Evolutionary conservation across 2,888 invertebrate genomes (phyloP), one percentile per base, ranked within the genome.

Genomic region (Bombyx huttoni): DNA sequence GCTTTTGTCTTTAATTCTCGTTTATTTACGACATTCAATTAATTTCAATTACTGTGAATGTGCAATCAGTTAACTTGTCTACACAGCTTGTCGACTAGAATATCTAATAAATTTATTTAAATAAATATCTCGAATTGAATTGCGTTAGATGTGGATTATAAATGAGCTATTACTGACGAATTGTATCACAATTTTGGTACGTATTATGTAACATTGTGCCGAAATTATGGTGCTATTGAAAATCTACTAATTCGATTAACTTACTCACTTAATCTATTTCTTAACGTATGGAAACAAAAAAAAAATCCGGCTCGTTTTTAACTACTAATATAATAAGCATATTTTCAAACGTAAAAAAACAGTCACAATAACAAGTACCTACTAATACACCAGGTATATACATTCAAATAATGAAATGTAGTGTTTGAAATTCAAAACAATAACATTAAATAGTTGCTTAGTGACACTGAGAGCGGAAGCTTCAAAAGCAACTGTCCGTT

Each of bases 1-100:
- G 53, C 51, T 54, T 55, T 57, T 35, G 53, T 59, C 55, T 55
- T 57, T 60, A 52, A 55, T 52, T 54, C 46, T 49, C 46, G 49
- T 52, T 56, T 60, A 59, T 61, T 58, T 57, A 55, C 52, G 46
- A 49, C 46, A 24, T 7, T 8, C 46, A 13, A 47, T 48, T 40
- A 9, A 46, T 48, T 48, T 40, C 40, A 40, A 40, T 40, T 40
- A 2, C 10, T 13, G 49, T 49, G 13, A 49, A 35, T 49, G 8
- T 35, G 34, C 40, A 14, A 49, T 13, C 13, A 10, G 13, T 49
- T 13, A 24, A 5, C 24, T 40, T 40, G 40, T 40, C 40, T 40
- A 40, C 12, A 12, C 24, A 24, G 8, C 12, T 40, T 40, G 40
- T 40, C 12, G 40, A 3, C 40, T 40, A 40, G 40, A 40, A 40